Evolutionary conservation across 2,797 vertebrate species (phyloP), one percentile per base, ranked within the genome.

Genomic region (Argyrosomus regius): DNA sequence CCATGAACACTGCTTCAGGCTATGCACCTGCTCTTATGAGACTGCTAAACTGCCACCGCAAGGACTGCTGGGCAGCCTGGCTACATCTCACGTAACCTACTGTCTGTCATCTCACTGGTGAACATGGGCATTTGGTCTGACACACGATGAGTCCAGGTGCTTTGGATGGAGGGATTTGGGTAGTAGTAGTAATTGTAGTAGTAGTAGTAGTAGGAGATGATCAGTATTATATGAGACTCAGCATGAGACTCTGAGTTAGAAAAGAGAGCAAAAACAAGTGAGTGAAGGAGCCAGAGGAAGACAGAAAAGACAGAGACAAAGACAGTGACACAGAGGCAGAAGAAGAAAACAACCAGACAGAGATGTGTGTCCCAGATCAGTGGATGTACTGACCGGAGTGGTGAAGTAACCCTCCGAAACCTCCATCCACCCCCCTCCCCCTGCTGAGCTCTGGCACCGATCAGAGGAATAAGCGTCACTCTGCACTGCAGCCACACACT

Each of bases 371-470:
- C 85, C 86, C 80, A 90, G 71, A 89, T 89, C 76, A 84, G 84
- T 76, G 69, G 66, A 76, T 84, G 76, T 69, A 82, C 63, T 75
- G 78, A 85, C 61, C 87, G 69, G 46, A 74, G 67, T 61, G 31
- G 59, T 75, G 46, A 78, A 79, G 54, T 43, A 39, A 48, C 22
- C 11, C 63, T 22, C 54, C 58, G 14, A 62, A 85, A 73, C 65
- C 65, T 70, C 77, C 75, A 67, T 45, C 73, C 59, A 46, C 64
- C 20, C 65, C 70, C 5, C 28, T 41, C 39, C 72, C 48, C 89
- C 84, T 49, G 84, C 88, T 87, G 90, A 66, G 92, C 77, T 77
- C 64, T 87, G 85, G 87, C 89, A 90, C 81, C 79, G 86, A 91
- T 88, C 87, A 89, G 88, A 91, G 61, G 75, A 88, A 70, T 70